Evolutionary conservation across 1,140 invertebrate genomes (phyloP).

Genomic region (Formica selysi): DNA sequence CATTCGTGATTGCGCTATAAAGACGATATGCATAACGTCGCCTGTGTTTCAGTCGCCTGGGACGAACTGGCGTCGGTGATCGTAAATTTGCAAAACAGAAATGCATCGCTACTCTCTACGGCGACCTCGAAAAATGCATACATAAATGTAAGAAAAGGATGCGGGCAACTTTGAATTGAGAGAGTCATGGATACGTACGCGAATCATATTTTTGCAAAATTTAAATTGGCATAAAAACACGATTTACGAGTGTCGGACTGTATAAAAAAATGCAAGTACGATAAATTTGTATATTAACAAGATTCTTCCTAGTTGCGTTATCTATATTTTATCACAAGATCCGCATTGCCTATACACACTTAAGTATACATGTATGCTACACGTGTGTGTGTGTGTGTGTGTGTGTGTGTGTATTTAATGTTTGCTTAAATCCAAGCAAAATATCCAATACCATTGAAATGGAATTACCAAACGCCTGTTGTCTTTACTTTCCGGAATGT

Average conservation of each 20-base stretch:
- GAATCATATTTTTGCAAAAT: slow-evolving; percentile 40
- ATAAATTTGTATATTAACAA: background rate
- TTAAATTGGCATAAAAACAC: slow-evolving; percentile 31
- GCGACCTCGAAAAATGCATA: slow-evolving; percentile 2
- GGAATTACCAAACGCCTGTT: background rate
- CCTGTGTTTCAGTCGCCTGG: slow-evolving; percentile 9
- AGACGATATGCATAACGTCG: slow-evolving; percentile 26
- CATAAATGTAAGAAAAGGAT: slow-evolving; percentile 35
- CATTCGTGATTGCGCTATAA: slow-evolving; percentile 48
- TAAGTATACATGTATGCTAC: background rate
- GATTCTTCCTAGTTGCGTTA: background rate
- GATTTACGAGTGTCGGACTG: slow-evolving; percentile 16
- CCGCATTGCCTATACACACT: background rate
- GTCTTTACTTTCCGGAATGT: slow-evolving; percentile 8
- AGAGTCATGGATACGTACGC: background rate
- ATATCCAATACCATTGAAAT: background rate
- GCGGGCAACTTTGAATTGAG: slow-evolving; percentile 9
- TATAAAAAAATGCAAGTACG: background rate
- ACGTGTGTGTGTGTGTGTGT: background rate
- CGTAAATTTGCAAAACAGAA: slow-evolving; percentile 57
- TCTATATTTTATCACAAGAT: slow-evolving; percentile 26
- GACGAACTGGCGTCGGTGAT: slow-evolving; percentile 27
- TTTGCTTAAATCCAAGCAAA: slow-evolving; percentile 25
- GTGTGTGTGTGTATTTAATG: background rate
- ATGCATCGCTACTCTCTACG: background rate